These are phyloP conservation scores for Astyanax mexicanus DNA, from an alignment of 2,797 vertebrate species.

Conservation along the genomic window DNA sequence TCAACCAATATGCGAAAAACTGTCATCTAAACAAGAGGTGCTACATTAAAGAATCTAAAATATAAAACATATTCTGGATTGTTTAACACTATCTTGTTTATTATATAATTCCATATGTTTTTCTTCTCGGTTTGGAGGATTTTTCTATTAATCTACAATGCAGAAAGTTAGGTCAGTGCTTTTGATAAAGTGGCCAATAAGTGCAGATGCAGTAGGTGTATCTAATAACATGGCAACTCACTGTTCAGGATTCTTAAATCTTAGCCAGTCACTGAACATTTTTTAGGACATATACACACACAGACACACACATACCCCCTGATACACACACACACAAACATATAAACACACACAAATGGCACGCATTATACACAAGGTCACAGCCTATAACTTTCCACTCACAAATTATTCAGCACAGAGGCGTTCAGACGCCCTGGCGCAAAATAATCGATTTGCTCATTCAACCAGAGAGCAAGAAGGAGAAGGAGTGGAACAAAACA, in stretches of 20 bases:
- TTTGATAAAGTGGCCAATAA: neutral
- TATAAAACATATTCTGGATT: no score
- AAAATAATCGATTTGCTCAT: slow-evolving; percentile 32
- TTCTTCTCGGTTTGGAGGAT: no score
- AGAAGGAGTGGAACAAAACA: slow-evolving; percentile 2
- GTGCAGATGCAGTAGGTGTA: neutral
- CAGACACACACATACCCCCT: slow-evolving; percentile 13
- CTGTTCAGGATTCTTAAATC: neutral
- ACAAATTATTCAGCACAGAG: slow-evolving; percentile 28
- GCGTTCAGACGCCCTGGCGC: slow-evolving; percentile 1
- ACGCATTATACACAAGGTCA: neutral
- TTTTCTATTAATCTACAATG: neutral
- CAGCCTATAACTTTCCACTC: neutral
- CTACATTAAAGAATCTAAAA: no score
- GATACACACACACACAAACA: slow-evolving; percentile 24
- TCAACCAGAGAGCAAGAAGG: slow-evolving; percentile 15
- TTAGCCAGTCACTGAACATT: neutral
- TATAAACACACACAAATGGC: slow-evolving; percentile 11
- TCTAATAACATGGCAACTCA: neutral
- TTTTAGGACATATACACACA: slow-evolving; percentile 3
- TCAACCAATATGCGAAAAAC: no score
- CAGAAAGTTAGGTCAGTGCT: neutral
- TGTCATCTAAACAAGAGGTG: no score
- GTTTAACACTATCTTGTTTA: no score
- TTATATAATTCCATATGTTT: no score